A percentile compares a stretch with the other conserved stretches of the same genome.
These are phyloP conservation scores for Sitophilus oryzae DNA, from an alignment of 1,140 invertebrate species.

Conservation along the genomic window DNA sequence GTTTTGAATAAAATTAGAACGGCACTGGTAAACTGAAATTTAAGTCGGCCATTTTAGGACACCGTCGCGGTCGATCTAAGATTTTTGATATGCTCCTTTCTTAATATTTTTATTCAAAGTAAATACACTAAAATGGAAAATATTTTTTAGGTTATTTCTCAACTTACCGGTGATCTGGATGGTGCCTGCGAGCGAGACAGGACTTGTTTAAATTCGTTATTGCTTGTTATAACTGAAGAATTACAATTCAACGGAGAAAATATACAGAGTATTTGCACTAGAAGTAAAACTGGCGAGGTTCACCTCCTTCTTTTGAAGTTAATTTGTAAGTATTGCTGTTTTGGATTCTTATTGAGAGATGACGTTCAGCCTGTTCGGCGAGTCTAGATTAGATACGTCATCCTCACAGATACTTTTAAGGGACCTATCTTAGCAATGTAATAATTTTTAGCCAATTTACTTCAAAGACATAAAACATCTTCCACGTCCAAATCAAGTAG, in stretches of 20 bases:
- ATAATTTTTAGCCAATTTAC: conserved; percentile 22
- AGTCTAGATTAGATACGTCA: too few relatives aligned
- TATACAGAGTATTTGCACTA: conserved; percentile 50
- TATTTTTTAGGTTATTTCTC: conserved; percentile 66
- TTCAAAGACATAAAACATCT: conserved; percentile 31
- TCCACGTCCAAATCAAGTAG: conserved; percentile 50
- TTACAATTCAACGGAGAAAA: conserved; percentile 65
- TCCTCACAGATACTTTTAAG: too few relatives aligned
- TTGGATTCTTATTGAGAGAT: conserved; percentile 38
- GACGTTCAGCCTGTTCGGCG: too few relatives aligned
- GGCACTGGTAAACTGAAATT: too few relatives aligned
- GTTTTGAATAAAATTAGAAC: too few relatives aligned
- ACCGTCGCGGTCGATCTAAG: too few relatives aligned
- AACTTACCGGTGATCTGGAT: conserved; percentile 86
- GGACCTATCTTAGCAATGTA: too few relatives aligned
- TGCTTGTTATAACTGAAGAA: conserved; percentile 69
- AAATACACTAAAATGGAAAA: too few relatives aligned
- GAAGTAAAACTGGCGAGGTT: conserved; percentile 68
- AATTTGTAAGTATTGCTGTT: conserved; percentile 62
- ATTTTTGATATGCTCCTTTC: too few relatives aligned
- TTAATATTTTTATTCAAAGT: too few relatives aligned
- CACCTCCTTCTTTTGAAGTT: conserved; percentile 84
- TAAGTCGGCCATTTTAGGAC: too few relatives aligned
- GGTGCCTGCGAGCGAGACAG: conserved; percentile 74
- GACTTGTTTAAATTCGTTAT: conserved; percentile 65